A percentile compares a stretch with the other conserved stretches of the same genome.
These are phyloP conservation scores for Eupeodes luniger DNA, from an alignment of 2,888 invertebrate genomes.

Conservation along the genomic window DNA sequence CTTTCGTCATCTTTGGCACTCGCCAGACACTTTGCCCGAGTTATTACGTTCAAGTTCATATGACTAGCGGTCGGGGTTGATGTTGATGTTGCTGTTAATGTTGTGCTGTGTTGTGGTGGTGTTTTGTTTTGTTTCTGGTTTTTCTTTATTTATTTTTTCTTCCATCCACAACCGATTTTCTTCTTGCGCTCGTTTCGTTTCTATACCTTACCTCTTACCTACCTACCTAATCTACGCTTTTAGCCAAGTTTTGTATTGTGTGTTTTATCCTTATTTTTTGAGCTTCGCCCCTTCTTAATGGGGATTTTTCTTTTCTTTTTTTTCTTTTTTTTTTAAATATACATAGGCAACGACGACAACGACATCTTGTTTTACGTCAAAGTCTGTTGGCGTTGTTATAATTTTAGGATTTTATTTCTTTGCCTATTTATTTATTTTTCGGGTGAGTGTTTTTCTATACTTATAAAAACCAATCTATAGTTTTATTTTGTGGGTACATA, in stretches of 20 bases:
- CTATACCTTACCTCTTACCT: no score
- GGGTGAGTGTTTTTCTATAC: slow-evolving; percentile 23
- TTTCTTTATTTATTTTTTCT: slow-evolving; percentile 21
- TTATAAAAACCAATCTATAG: not conserved
- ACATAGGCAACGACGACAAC: slow-evolving; percentile 14
- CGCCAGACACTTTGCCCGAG: slow-evolving; percentile 73
- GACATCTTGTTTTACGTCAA: slow-evolving; percentile 66
- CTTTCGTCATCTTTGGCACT: slow-evolving; percentile 76
- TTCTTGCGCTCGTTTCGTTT: not conserved
- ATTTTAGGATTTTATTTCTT: slow-evolving; percentile 30
- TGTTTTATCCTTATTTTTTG: slow-evolving; percentile 37
- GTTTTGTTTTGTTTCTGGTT: slow-evolving; percentile 44
- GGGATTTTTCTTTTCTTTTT: not conserved
- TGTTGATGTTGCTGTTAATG: no score
- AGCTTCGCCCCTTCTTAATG: not conserved
- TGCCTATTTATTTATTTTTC: slow-evolving; percentile 17
- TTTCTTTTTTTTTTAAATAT: no score
- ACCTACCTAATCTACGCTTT: not conserved
- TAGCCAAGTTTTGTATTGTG: slow-evolving; percentile 45
- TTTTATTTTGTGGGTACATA: not conserved
- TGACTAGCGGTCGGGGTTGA: slow-evolving; percentile 69
- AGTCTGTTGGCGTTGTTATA: slow-evolving; percentile 59
- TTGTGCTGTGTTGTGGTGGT: slow-evolving; percentile 21
- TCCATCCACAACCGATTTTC: not conserved
- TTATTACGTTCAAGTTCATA: slow-evolving; percentile 78